Base-by-base conservation (phyloP, 2,113 vertebrate species). In the Paedocypris sp. region DNA sequence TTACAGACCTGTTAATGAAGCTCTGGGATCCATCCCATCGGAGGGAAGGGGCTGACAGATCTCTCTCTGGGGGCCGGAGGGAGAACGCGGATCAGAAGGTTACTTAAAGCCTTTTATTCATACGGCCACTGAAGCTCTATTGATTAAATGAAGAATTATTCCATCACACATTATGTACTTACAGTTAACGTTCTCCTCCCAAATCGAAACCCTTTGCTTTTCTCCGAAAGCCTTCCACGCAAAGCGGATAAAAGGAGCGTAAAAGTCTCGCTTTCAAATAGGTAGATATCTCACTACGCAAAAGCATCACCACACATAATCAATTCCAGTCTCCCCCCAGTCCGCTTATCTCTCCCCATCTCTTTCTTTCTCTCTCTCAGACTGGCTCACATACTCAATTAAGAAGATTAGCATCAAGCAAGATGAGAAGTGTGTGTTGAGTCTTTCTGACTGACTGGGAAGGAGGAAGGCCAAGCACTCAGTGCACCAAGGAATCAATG, bases 371-470 rank as follows among this genome's bases (percentile, higher is more conserved):
- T 57, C 57, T 53, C 32, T 36, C 60, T 45, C 36, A 36, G 31
- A 51, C 45, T 64, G 39, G 25, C 45, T 64, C 60, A 48, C 47
- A 56, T 43, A 46, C 66, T 72, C 57, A 65, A 61, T 65, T 68
- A 72, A 64, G 51, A 53, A 64, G 61, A 72, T 72, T 72, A 72
- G 36, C 62, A 72, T 72, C 61, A 72, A 59, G 56, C 51, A 28
- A 54, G 38, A 33, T 16, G n/a, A 13, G 49, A 62, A 65, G 64
- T 36, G 54, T 31, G 29, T 39, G 47, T 29, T 28, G 58, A 62
- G 52, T 33, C 62, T 56, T 36, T 35, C 42, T 48, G 63, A 33
- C 47, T 62, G 48, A 26, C 32, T 31, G 1, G 20, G 38, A 18
- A 12, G 19, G 23, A 47, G 46, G 23, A 41, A 41, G n/a, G 18